phyloP scores from a whole-genome alignment of 2,113 vertebrate genomes.

The Saguinus imperator region DNA sequence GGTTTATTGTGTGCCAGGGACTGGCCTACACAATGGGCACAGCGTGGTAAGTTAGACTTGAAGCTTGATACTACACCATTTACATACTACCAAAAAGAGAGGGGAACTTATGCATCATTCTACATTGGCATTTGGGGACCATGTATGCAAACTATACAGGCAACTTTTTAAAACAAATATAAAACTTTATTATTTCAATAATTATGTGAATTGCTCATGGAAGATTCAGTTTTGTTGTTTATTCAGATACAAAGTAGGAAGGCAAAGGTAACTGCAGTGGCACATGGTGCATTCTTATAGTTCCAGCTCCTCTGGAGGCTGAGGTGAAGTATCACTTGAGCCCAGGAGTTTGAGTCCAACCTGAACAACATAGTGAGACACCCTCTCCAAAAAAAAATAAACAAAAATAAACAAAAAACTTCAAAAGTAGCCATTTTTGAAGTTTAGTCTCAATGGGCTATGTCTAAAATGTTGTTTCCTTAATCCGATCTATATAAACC shows the following conservation, averaged over 20 bases:
- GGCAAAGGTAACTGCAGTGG: not conserved
- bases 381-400: not conserved
- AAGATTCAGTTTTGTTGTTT: not conserved
- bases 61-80: not conserved
- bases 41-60: not conserved
- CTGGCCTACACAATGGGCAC: not conserved
- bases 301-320: not conserved
- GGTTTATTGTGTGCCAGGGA: not conserved
- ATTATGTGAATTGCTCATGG: not conserved
- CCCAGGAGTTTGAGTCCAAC: not conserved
- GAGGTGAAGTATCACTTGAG: not conserved
- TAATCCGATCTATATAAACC: not conserved
- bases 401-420: not conserved
- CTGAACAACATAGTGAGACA: not conserved
- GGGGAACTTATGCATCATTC: not conserved
- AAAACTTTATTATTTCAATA: not conserved
- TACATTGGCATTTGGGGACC: not conserved
- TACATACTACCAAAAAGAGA: not conserved
- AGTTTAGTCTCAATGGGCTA: not conserved
- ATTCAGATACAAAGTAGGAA: not conserved
- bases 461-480: not conserved
- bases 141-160: not conserved
- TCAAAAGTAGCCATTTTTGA: not conserved
- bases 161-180: not conserved
- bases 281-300: rapidly evolving